These are phyloP conservation scores for Aphidius gifuensis DNA, from an alignment of 1,140 invertebrate genomes.

Conservation along the genomic window DNA sequence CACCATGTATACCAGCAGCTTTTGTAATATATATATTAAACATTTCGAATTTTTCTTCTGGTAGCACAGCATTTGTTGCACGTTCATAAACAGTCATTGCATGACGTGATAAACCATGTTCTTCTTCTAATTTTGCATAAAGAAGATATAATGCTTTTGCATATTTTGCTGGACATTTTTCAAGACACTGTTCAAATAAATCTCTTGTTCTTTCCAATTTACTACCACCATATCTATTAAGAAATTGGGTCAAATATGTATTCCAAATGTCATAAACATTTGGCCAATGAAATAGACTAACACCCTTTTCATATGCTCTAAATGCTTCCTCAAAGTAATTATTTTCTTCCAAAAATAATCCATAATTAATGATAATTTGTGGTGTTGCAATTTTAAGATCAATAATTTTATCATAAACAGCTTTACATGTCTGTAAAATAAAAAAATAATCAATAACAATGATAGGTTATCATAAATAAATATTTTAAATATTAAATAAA, in stretches of 20 bases:
- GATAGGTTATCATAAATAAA: no score
- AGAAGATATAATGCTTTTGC: slow-evolving; percentile 93
- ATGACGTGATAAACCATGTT: slow-evolving; percentile 93
- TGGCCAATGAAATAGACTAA: slow-evolving; percentile 98
- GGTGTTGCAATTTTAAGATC: slow-evolving; percentile 98
- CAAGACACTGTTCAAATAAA: slow-evolving; percentile 98
- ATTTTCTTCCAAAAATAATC: slow-evolving; percentile 94
- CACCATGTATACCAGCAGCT: slow-evolving; percentile 95
- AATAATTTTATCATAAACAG: slow-evolving; percentile 97
- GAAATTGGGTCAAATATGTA: slow-evolving; percentile 96
- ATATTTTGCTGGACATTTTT: slow-evolving; percentile 91
- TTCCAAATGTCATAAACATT: slow-evolving; percentile 99
- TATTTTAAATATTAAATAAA: no score
- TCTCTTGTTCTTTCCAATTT: slow-evolving; percentile 96
- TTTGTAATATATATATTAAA: slow-evolving; percentile 99
- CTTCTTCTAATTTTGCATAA: slow-evolving; percentile 98
- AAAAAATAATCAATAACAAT: no score
- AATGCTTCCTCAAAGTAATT: slow-evolving; percentile 99
- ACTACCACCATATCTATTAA: slow-evolving; percentile 89
- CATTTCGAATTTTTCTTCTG: slow-evolving; percentile 94
- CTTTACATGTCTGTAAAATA: slow-evolving; percentile 75
- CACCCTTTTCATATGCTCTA: slow-evolving; percentile 97
- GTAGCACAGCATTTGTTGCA: slow-evolving; percentile 85
- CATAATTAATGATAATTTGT: slow-evolving; percentile 99
- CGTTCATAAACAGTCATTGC: slow-evolving; percentile 98